These are phyloP conservation scores for Trichoplusia ni DNA, from an alignment of 1,140 invertebrate genomes.

Conservation along the genomic window DNA sequence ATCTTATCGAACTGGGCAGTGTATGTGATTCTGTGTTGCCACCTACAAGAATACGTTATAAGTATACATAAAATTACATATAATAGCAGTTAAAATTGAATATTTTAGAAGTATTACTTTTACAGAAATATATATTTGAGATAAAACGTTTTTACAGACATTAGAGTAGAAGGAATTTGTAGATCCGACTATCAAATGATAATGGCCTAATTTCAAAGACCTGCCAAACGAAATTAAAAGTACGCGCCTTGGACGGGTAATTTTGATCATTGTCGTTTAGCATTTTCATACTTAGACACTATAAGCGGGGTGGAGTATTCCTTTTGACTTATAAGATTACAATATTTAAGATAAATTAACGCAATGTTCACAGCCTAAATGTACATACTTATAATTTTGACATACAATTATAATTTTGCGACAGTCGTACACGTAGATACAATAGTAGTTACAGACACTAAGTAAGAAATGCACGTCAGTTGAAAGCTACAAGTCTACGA, in stretches of 20 bases:
- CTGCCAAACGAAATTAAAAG: constrained; percentile 22
- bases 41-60: neutral
- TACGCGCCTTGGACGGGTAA: constrained; percentile 41
- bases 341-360: constrained; percentile 32
- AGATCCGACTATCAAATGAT: constrained; percentile 12
- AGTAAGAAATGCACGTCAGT: constrained; percentile 23
- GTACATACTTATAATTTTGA: constrained; percentile 34
- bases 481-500: constrained; percentile 16
- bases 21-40: constrained; percentile 12
- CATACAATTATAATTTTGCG: constrained; percentile 21
- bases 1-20: constrained; percentile 28
- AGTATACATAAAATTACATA: constrained; percentile 1
- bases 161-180: neutral
- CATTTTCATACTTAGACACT: constrained; percentile 30
- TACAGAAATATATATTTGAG: constrained; percentile 7
- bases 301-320: constrained; percentile 23
- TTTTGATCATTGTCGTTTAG: constrained; percentile 20
- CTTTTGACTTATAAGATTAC: constrained; percentile 21
- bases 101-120: constrained; percentile 6
- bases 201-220: constrained; percentile 31
- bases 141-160: constrained; percentile 14
- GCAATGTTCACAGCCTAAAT: constrained; percentile 40
- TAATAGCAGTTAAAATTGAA: constrained; percentile 12
- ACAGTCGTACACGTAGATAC: constrained; percentile 24
- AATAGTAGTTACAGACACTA: constrained; percentile 16